Percentiles rank a stretch among this genome's conserved stretches.
Conservation (phyloP, 2,797 vertebrate species). For the Sebastes variabilis region DNA sequence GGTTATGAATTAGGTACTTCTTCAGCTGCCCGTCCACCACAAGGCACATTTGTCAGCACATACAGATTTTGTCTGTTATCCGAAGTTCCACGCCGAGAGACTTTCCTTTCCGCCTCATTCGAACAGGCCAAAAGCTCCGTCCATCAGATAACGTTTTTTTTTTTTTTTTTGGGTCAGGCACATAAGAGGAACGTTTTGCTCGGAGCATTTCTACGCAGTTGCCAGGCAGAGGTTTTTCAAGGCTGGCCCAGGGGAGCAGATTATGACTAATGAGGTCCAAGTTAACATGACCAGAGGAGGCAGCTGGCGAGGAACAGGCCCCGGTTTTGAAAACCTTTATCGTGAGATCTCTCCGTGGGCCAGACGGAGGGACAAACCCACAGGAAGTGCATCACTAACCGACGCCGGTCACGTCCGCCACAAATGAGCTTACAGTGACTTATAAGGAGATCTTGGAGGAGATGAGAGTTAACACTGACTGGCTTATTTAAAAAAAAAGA, state of each 20-base stretch:
- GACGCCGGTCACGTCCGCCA: constrained; percentile 66
- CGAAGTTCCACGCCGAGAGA: constrained; percentile 29
- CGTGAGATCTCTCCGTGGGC: constrained; percentile 67
- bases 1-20: constrained; percentile 7
- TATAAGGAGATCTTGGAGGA: constrained; percentile 65
- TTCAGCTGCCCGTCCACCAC: background rate
- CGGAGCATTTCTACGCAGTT: constrained; percentile 58
- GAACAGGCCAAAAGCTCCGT: constrained; percentile 52
- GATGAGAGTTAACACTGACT: background rate
- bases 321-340: constrained; percentile 67
- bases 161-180: constrained; percentile 44
- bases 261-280: constrained; percentile 81
- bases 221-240: constrained; percentile 70
- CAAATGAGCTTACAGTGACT: constrained; percentile 54
- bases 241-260: constrained; percentile 75
- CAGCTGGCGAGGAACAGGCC: constrained; percentile 68
- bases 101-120: constrained; percentile 60
- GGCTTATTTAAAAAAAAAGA: background rate
- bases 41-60: constrained; percentile 45
- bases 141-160: constrained; percentile 75
- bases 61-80: constrained; percentile 55
- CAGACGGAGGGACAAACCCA: constrained; percentile 74
- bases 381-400: constrained; percentile 73
- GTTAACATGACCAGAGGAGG: constrained; percentile 78
- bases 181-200: constrained; percentile 57